These are phyloP conservation scores for Metalampra italica DNA, from an alignment of 2,888 invertebrate genomes.

Conservation along the genomic window DNA sequence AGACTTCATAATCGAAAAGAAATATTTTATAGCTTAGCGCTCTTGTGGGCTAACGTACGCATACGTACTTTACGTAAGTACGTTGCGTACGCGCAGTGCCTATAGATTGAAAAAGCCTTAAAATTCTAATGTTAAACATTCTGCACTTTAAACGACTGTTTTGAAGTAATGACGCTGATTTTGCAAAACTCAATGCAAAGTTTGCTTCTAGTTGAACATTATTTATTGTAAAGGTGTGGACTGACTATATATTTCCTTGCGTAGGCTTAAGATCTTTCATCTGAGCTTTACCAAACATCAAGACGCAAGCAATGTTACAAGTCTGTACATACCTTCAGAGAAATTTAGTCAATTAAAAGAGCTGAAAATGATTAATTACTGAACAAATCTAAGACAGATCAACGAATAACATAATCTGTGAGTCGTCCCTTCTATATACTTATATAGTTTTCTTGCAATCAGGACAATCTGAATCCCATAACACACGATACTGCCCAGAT, in stretches of 20 bases:
- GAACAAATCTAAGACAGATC: constrained; percentile 34
- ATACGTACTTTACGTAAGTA: too few species aligned
- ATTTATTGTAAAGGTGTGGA: background rate
- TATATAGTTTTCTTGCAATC: background rate
- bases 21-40: too few species aligned
- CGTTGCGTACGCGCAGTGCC: too few species aligned
- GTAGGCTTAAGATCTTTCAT: too few species aligned
- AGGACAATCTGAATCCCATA: too few species aligned
- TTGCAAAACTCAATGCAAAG: constrained; percentile 35
- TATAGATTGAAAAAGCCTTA: too few species aligned
- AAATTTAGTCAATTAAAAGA: background rate
- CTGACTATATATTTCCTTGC: background rate
- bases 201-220: constrained; percentile 28
- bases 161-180: constrained; percentile 35
- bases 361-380: constrained; percentile 8
- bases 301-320: too few species aligned
- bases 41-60: too few species aligned
- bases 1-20: too few species aligned
- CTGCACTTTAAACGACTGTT: background rate
- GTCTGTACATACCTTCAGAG: background rate
- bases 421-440: too few species aligned
- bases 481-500: too few species aligned
- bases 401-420: background rate
- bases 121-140: background rate
- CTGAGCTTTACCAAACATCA: too few species aligned